Base-by-base conservation (phyloP, 1,140 invertebrate species). In the Atopsyche davidsoni region DNA sequence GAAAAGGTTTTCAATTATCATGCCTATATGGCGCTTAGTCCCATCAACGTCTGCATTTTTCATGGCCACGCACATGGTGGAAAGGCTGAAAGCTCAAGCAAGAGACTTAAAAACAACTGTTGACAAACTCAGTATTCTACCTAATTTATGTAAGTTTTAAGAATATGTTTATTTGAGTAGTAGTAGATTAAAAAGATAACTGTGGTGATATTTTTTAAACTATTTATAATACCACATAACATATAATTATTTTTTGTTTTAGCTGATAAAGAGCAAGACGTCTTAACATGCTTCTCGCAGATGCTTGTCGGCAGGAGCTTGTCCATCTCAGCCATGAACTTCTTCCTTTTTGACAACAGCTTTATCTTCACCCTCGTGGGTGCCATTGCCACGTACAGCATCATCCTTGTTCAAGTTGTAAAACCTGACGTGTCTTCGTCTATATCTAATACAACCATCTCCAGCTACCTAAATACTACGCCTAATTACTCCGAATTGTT, bases 401-500 rank as follows among this genome's bases (percentile, higher is more conserved):
- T 57, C 22, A 51, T 57, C 16, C 32, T 57, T n/a, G 40, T 53
- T 35, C 55, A 57, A 57, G 51, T 51, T n/a, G n/a, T n/a, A n/a
- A n/a, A n/a, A n/a, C n/a, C n/a, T n/a, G n/a, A n/a, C n/a, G n/a
- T n/a, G n/a, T n/a, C n/a, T n/a, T n/a, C n/a, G n/a, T n/a, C n/a
- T n/a, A n/a, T n/a, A n/a, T n/a, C n/a, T n/a, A n/a, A n/a, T n/a
- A n/a, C n/a, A n/a, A n/a, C n/a, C n/a, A n/a, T n/a, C n/a, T n/a
- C n/a, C n/a, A n/a, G n/a, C n/a, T n/a, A n/a, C n/a, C n/a, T n/a
- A n/a, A n/a, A n/a, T n/a, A n/a, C n/a, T n/a, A n/a, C n/a, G n/a
- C n/a, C n/a, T n/a, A n/a, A n/a, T n/a, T n/a, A n/a, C n/a, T n/a
- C n/a, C n/a, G n/a, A n/a, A n/a, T n/a, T n/a, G n/a, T n/a, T n/a